phyloP scores from a whole-genome alignment of 1,140 invertebrate genomes.

The Bradysia coprophila region DNA sequence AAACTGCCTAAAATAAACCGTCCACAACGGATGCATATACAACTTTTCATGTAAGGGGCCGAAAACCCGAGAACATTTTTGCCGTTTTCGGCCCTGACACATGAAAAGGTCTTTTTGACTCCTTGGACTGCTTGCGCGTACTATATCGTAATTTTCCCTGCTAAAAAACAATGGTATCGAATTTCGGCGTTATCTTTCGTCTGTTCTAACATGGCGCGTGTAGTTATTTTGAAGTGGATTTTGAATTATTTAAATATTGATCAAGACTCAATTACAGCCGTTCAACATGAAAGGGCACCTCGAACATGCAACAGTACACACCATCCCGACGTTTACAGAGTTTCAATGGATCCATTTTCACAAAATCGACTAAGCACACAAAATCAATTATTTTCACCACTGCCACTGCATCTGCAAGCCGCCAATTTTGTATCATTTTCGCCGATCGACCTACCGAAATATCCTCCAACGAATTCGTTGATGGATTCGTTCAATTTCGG shows the following conservation, averaged over 20 bases:
- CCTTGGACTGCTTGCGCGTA: too few relatives aligned
- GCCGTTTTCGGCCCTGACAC: too few relatives aligned
- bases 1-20: too few relatives aligned
- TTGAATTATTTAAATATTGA: not conserved
- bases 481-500: not conserved
- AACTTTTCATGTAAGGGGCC: too few relatives aligned
- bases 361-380: conserved; percentile 16
- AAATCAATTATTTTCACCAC: conserved; percentile 9
- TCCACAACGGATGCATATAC: too few relatives aligned
- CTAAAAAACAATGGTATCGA: too few relatives aligned
- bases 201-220: too few relatives aligned
- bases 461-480: not conserved
- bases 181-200: too few relatives aligned
- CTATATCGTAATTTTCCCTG: too few relatives aligned
- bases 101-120: too few relatives aligned
- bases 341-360: conserved; percentile 13
- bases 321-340: conserved; percentile 7
- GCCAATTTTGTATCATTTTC: conserved; percentile 2
- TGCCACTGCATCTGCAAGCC: conserved; percentile 8
- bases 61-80: too few relatives aligned
- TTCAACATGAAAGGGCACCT: conserved; percentile 76
- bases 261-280: conserved; percentile 34
- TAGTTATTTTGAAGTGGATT: too few relatives aligned
- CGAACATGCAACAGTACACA: conserved; percentile 20
- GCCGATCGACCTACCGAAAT: not conserved